These are phyloP conservation scores for Argynnis bischoffii DNA, from an alignment of 2,888 invertebrate species.

Conservation along the genomic window DNA sequence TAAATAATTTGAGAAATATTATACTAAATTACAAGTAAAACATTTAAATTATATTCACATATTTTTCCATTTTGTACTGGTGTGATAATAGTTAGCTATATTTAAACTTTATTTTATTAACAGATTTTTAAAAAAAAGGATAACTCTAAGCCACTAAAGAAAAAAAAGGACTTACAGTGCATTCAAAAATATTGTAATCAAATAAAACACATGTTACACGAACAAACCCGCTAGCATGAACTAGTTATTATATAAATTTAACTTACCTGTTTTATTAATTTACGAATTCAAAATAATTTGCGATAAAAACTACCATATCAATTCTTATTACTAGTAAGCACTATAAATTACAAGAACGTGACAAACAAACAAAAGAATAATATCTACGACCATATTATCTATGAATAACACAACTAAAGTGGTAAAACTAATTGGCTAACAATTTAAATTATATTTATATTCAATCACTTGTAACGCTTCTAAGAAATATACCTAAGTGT, in stretches of 20 bases:
- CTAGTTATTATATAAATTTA: too few relatives aligned
- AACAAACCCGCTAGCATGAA: too few relatives aligned
- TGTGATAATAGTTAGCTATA: too few relatives aligned
- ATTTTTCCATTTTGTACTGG: too few relatives aligned
- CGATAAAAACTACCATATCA: neutral
- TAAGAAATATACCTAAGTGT: neutral
- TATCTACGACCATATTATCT: neutral
- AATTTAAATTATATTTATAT: slow-evolving; percentile 9
- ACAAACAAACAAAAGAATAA: neutral
- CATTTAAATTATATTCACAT: too few relatives aligned
- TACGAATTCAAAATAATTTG: neutral
- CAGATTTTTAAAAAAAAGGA: too few relatives aligned
- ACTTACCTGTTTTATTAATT: too few relatives aligned
- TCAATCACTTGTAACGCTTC: slow-evolving; percentile 8
- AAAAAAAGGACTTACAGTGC: too few relatives aligned
- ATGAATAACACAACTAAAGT: neutral
- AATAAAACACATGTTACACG: too few relatives aligned
- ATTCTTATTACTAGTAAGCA: neutral
- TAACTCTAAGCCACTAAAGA: too few relatives aligned
- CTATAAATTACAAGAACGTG: neutral
- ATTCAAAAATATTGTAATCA: too few relatives aligned
- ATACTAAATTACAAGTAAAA: neutral
- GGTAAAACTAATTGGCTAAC: slow-evolving; percentile 5
- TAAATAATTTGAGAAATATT: slow-evolving; percentile 10
- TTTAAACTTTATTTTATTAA: too few relatives aligned